Evolutionary conservation across 1,140 invertebrate species (phyloP), one percentile per base, ranked within the genome.

Genomic region (Zeugodacus cucurbitae): DNA sequence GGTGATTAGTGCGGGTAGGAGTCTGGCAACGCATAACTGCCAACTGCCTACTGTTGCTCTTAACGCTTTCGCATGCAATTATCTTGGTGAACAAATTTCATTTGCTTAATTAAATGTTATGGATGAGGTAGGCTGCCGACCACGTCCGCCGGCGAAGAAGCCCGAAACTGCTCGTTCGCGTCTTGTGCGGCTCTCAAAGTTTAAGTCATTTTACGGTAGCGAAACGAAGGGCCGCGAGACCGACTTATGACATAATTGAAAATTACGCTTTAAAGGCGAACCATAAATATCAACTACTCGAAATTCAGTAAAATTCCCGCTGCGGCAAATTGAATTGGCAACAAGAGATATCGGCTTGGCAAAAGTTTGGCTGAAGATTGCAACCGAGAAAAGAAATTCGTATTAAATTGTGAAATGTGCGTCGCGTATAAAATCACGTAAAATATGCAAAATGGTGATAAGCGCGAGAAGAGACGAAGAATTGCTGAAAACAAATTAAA

Each of bases 61-160:
- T 54, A 82, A 48, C 41, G 74, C 41, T 82, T 44, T 64, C 62
- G 41, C 34, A 6, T 37, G 59, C 48, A 88, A 78, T 88, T 82
- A 62, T 26, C 10, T 78, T 88, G 57, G 87, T 14, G 67, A 78
- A 74, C 44, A 88, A 88, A 88, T 88, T 88, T 78, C 34, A 88
- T 88, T 88, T 62, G 87, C 87, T 88, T 88, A 88, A 88, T 88
- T 88, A 88, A 88, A 88, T 88, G 87, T 88, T 88, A 88, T 88
- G 87, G 67, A 67, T 67, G 62, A 67, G 67, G 41, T 3, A 22
- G 57, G 57, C 41, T 11, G 37, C n/a, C 26, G 86, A n/a, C 34
- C 10, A 54, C 78, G 44, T 54, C 48, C 70, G 32, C 32, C 26
- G 37, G 26, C 20, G 8, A 44, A 58, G 86, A 32, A 32, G n/a